Conservation (phyloP, 2,113 vertebrate genomes). For the Phocoena sinus region DNA sequence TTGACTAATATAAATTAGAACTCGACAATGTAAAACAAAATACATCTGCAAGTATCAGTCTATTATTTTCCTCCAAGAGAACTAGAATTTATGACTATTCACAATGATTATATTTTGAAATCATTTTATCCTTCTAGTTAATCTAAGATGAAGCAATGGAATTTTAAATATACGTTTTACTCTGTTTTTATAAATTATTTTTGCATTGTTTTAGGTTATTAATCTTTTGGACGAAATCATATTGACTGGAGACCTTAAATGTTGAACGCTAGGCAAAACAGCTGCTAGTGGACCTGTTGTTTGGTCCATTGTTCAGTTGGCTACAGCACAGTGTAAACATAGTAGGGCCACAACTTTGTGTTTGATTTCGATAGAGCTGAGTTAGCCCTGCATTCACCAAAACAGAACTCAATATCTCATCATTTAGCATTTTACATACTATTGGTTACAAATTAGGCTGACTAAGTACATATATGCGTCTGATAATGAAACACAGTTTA, state of each 20-base stretch:
- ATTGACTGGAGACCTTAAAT: neutral
- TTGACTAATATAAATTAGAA: neutral
- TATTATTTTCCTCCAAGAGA: neutral
- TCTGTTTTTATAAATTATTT: neutral
- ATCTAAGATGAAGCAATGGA: neutral
- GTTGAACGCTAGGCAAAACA: neutral
- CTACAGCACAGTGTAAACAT: neutral
- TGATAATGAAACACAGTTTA: neutral
- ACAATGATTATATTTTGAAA: neutral
- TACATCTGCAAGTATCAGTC: neutral
- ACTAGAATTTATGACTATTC: neutral
- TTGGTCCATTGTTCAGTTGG: neutral
- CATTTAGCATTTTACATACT: neutral
- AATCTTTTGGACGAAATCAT: neutral
- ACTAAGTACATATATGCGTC: neutral
- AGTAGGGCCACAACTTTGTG: neutral
- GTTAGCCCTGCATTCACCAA: neutral
- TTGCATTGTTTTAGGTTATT: neutral
- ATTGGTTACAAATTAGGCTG: neutral
- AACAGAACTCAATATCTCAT: neutral
- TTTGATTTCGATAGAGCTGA: neutral
- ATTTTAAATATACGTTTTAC: neutral
- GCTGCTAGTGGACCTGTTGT: neutral
- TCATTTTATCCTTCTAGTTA: conserved; percentile 11
- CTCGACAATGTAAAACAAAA: neutral